These are phyloP conservation scores for Pollachius pollachius DNA, from an alignment of 2,113 vertebrate genomes.

Conservation along the genomic window DNA sequence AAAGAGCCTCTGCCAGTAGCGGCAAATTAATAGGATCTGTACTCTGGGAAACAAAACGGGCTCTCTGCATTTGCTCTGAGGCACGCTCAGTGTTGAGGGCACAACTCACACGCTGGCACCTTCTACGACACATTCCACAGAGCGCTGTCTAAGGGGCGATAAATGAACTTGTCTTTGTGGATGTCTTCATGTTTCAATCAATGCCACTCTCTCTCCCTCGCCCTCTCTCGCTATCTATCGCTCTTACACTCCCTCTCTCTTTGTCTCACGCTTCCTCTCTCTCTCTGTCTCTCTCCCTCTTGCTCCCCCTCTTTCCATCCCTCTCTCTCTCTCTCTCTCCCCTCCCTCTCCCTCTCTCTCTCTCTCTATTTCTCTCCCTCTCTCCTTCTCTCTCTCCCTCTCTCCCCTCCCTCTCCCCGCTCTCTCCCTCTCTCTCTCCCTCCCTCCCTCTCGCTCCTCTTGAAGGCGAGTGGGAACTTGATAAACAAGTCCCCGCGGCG, in stretches of 20 bases:
- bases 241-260: too few species aligned
- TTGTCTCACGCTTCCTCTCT: constrained; percentile 25
- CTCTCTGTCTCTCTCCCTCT: constrained; percentile 4
- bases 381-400: constrained; percentile 8
- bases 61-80: too few species aligned
- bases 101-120: constrained; percentile 9
- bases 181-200: constrained; percentile 68
- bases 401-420: constrained; percentile 25
- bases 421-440: not conserved
- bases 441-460: not conserved
- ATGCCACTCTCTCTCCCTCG: constrained; percentile 31
- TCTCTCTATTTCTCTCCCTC: constrained; percentile 17
- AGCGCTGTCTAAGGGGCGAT: constrained; percentile 39
- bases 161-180: constrained; percentile 62
- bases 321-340: constrained; percentile 6
- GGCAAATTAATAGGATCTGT: too few species aligned
- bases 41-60: too few species aligned
- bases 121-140: constrained; percentile 12
- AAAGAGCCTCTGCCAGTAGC: too few species aligned
- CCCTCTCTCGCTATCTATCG: not conserved
- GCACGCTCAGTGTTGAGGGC: too few species aligned
- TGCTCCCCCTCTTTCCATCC: constrained; percentile 17
- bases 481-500: constrained; percentile 55
- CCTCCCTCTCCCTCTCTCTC: constrained; percentile 13
- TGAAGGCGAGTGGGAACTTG: constrained; percentile 41